Conservation (phyloP, 2,113 vertebrate species). For the Poicephalus meyeri region DNA sequence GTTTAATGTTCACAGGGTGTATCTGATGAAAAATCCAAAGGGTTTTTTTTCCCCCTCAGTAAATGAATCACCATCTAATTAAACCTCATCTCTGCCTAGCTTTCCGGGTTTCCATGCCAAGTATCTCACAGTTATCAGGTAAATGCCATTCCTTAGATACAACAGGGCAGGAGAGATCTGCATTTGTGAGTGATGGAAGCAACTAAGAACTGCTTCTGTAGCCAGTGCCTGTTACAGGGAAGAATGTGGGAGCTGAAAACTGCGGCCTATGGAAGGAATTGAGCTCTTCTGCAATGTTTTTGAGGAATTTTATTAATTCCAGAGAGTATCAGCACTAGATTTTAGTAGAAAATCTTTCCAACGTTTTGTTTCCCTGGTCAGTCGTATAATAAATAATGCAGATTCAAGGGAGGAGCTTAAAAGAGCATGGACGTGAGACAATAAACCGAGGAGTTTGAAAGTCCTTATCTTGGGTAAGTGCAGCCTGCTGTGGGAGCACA, state of each 20-base stretch:
- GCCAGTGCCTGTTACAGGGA: neutral
- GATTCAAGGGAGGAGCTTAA: neutral
- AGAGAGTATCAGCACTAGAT: neutral
- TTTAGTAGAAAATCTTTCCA: neutral
- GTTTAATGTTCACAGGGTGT: neutral
- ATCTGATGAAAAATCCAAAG: neutral
- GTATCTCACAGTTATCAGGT: neutral
- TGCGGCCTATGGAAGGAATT: neutral
- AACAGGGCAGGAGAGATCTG: neutral
- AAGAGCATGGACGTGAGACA: neutral
- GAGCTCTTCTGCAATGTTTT: neutral
- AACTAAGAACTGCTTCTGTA: neutral
- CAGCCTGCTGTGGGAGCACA: neutral
- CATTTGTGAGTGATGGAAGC: neutral
- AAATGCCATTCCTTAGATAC: neutral
- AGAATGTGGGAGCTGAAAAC: neutral
- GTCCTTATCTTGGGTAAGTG: fast-evolving
- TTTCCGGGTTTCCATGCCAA: neutral
- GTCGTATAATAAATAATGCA: neutral
- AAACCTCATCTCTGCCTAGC: neutral
- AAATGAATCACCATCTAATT: constrained; percentile 22
- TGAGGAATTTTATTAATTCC: neutral
- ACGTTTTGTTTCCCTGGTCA: neutral
- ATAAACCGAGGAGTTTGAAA: neutral
- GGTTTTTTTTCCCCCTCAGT: fast-evolving